Evolutionary conservation across 2,888 invertebrate species (phyloP).

Genomic region (Aproaerema taeniolella): DNA sequence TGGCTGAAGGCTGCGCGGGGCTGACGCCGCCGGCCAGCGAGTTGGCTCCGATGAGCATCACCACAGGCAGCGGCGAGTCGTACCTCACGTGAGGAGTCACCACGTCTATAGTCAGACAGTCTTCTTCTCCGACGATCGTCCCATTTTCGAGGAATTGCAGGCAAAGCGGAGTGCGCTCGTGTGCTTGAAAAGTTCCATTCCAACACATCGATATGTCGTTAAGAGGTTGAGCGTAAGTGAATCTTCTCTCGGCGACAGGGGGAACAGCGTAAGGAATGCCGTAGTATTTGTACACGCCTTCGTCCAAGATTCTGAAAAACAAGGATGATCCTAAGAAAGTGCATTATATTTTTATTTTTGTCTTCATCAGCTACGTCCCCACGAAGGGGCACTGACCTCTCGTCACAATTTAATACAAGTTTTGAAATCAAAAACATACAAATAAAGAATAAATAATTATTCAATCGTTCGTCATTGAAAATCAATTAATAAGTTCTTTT

Average conservation of each 20-base stretch:
- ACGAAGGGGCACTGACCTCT: too few relatives aligned
- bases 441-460: too few relatives aligned
- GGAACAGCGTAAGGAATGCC: slow-evolving; percentile 90
- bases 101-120: slow-evolving; percentile 90
- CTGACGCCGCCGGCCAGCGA: slow-evolving; percentile 87
- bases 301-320: slow-evolving; percentile 80
- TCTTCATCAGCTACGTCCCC: too few relatives aligned
- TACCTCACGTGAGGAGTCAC: slow-evolving; percentile 89
- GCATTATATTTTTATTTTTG: too few relatives aligned
- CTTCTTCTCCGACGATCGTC: slow-evolving; percentile 83
- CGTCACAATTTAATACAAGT: too few relatives aligned
- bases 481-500: too few relatives aligned
- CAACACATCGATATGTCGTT: slow-evolving; percentile 85
- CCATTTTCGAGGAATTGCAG: slow-evolving; percentile 83
- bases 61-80: slow-evolving; percentile 87
- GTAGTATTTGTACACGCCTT: slow-evolving; percentile 87
- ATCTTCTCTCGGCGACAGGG: slow-evolving; percentile 82
- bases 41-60: slow-evolving; percentile 89
- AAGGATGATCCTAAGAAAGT: too few relatives aligned
- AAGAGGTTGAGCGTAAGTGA: slow-evolving; percentile 82
- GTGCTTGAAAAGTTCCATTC: slow-evolving; percentile 84
- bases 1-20: slow-evolving; percentile 84
- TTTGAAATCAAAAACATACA: too few relatives aligned
- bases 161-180: slow-evolving; percentile 82
- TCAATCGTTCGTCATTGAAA: too few relatives aligned